Evolutionary conservation across 2,113 vertebrate species (phyloP).

Genomic region (Paralichthys olivaceus): DNA sequence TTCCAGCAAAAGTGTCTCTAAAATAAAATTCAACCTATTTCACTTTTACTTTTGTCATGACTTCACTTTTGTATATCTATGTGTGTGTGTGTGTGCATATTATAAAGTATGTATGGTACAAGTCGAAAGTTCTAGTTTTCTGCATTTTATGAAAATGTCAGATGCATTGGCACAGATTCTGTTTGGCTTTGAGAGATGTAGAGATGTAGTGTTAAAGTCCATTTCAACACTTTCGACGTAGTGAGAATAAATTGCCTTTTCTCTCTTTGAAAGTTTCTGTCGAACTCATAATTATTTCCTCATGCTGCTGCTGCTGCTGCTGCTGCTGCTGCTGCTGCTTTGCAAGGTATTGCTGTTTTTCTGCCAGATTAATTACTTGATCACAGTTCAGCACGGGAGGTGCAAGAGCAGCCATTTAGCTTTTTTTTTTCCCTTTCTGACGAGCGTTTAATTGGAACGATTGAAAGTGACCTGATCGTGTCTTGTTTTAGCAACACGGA

Average conservation of each 20-base stretch:
- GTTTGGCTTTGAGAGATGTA: conserved; percentile 44
- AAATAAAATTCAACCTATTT: background rate
- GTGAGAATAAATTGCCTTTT: conserved; percentile 42
- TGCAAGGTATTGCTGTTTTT: conserved; percentile 45
- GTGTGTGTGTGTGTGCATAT: background rate
- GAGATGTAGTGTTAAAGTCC: conserved; percentile 22
- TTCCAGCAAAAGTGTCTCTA: background rate
- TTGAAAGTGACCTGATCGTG: conserved; percentile 17
- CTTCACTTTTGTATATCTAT: background rate
- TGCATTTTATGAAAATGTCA: conserved; percentile 27
- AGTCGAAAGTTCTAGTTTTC: conserved; percentile 5
- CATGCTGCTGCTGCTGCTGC: background rate
- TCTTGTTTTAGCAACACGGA: conserved; percentile 49
- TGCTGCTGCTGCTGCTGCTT: conserved; percentile 17
- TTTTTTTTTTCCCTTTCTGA: conserved; percentile 31
- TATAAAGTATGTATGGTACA: conserved; percentile 14
- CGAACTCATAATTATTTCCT: conserved; percentile 47
- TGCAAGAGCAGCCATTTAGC: conserved; percentile 37
- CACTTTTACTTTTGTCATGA: background rate
- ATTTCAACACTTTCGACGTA: conserved; percentile 25
- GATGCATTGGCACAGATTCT: conserved; percentile 10
- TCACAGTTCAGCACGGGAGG: conserved; percentile 53
- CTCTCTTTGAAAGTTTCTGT: conserved; percentile 30
- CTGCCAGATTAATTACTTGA: conserved; percentile 65
- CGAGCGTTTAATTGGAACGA: conserved; percentile 51